phyloP scores from a whole-genome alignment of 2,113 vertebrate genomes.

The Syngnathus floridae region DNA sequence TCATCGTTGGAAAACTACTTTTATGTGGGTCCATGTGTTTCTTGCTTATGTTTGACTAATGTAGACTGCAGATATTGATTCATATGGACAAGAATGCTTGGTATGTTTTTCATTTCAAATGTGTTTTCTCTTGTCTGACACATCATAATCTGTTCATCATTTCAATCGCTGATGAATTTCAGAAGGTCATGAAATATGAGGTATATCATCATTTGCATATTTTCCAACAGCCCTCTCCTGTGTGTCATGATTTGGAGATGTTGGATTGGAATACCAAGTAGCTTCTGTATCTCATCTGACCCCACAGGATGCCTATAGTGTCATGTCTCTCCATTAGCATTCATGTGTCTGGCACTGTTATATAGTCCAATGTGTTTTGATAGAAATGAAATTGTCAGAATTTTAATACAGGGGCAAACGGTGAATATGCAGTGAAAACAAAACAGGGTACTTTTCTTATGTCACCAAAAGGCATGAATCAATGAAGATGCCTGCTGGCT shows the following conservation, averaged over 20 bases:
- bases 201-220: slow-evolving; percentile 48
- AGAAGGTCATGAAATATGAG: slow-evolving; percentile 33
- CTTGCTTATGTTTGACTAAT: slow-evolving; percentile 1
- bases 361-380: slow-evolving; percentile 21
- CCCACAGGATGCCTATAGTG: slow-evolving; percentile 43
- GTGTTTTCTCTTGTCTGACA: background rate
- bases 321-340: slow-evolving; percentile 54
- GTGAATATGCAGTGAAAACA: slow-evolving; percentile 18
- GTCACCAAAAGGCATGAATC: slow-evolving; percentile 3
- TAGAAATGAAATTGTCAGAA: slow-evolving; percentile 39
- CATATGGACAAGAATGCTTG: background rate
- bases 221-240: slow-evolving; percentile 41
- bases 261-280: slow-evolving; percentile 59
- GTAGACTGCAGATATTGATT: background rate
- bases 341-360: slow-evolving; percentile 20
- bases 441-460: slow-evolving; percentile 1
- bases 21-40: slow-evolving; percentile 3
- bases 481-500: slow-evolving; percentile 13
- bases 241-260: slow-evolving; percentile 47
- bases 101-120: background rate
- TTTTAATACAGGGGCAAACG: slow-evolving; percentile 24
- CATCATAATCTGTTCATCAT: slow-evolving; percentile 15
- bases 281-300: slow-evolving; percentile 42
- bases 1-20: background rate
- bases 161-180: slow-evolving; percentile 39